Conservation (phyloP, 2,797 vertebrate species). For the Staurois parvus region DNA sequence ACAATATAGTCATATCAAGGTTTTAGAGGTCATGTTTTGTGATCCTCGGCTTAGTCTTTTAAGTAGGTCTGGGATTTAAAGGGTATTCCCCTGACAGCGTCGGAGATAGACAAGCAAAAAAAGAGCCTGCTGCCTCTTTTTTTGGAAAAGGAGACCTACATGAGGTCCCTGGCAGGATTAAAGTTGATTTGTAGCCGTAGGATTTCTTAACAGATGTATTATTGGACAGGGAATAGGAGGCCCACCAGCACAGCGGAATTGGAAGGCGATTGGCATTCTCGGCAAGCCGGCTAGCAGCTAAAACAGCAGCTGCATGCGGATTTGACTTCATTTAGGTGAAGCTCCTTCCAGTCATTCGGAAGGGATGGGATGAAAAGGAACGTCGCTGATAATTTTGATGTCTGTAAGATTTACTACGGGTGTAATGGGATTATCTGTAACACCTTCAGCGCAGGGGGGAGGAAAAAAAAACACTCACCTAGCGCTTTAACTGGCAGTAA, state of each 20-base stretch:
- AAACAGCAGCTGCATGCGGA: slow-evolving; percentile 90
- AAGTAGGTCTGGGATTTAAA: slow-evolving; percentile 90
- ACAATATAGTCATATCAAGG: slow-evolving; percentile 94
- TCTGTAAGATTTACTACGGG: slow-evolving; percentile 89
- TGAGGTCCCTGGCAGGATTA: slow-evolving; percentile 92
- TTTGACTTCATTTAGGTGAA: slow-evolving; percentile 92
- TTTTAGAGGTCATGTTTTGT: slow-evolving; percentile 92
- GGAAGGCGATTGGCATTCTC: slow-evolving; percentile 89
- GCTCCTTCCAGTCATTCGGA: slow-evolving; percentile 90
- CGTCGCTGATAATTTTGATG: slow-evolving; percentile 90
- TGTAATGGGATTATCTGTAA: slow-evolving; percentile 93
- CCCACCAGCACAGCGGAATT: slow-evolving; percentile 87
- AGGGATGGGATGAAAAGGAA: slow-evolving; percentile 88
- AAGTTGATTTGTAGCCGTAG: slow-evolving; percentile 93
- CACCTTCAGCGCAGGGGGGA: slow-evolving; percentile 84
- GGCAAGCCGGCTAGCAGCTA: slow-evolving; percentile 82
- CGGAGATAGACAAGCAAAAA: slow-evolving; percentile 78
- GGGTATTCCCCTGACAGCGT: slow-evolving; percentile 85
- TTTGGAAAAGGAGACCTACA: slow-evolving; percentile 88
- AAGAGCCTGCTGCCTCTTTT: slow-evolving; percentile 84
- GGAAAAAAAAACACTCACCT: slow-evolving; percentile 80
- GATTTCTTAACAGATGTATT: slow-evolving; percentile 94
- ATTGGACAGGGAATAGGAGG: slow-evolving; percentile 93
- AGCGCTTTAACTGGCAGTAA: slow-evolving; percentile 85
- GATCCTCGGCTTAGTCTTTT: slow-evolving; percentile 92